Evolutionary conservation across 1,140 invertebrate species (phyloP).

Genomic region (Heliconius congener): DNA sequence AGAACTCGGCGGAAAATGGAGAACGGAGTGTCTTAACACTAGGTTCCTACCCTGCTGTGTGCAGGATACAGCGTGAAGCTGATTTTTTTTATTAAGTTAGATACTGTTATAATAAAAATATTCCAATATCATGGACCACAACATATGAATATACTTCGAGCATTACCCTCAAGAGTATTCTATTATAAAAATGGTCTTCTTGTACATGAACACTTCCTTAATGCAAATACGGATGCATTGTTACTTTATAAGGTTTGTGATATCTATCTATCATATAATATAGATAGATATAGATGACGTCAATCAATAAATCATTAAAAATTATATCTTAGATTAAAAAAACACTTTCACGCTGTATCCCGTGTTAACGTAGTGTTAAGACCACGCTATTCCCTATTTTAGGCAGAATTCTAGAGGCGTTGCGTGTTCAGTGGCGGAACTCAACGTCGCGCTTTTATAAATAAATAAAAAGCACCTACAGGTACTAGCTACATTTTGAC

Average conservation of each 20-base stretch:
- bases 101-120: background rate
- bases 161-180: slow-evolving; percentile 31
- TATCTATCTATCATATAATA: no score
- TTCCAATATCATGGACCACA: background rate
- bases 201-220: slow-evolving; percentile 38
- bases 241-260: background rate
- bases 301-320: no score
- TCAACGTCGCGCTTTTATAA: background rate
- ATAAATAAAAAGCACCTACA: no score
- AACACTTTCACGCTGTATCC: background rate
- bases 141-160: slow-evolving; percentile 26
- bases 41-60: no score
- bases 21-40: no score
- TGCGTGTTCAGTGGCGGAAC: background rate
- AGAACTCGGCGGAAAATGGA: no score
- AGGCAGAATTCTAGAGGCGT: background rate
- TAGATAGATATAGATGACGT: no score
- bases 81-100: no score
- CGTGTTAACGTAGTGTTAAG: background rate
- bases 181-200: slow-evolving; percentile 6
- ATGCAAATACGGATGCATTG: slow-evolving; percentile 23
- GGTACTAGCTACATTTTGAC: no score
- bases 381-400: background rate
- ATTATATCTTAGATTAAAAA: no score
- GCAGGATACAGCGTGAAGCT: no score